phyloP scores from a whole-genome alignment of 2,888 invertebrate genomes.

The Tachina grossa region DNA sequence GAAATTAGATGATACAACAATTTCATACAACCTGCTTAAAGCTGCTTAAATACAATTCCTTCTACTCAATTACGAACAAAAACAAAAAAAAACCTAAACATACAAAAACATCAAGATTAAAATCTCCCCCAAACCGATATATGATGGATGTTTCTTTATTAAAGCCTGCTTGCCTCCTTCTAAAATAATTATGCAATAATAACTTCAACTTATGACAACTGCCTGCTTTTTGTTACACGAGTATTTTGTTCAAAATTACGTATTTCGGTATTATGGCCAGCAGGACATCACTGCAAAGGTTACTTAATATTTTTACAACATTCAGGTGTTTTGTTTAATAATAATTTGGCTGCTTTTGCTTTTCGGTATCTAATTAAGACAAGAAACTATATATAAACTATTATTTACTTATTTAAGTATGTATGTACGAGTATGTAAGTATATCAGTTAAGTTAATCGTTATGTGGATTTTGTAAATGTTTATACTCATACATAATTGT shows the following conservation, averaged over 20 bases:
- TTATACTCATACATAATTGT: constrained; percentile 25
- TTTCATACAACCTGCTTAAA: constrained; percentile 14
- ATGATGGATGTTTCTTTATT: constrained; percentile 77
- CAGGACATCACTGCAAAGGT: constrained; percentile 56
- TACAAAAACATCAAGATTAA: constrained; percentile 65
- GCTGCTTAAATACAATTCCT: background rate
- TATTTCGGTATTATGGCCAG: constrained; percentile 33
- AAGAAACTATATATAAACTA: background rate
- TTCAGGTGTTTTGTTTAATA: constrained; percentile 64
- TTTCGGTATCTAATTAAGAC: constrained; percentile 64
- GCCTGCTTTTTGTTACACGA: background rate
- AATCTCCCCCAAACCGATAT: constrained; percentile 73
- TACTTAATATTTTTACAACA: constrained; percentile 24
- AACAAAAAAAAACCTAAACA: background rate
- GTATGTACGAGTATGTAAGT: background rate
- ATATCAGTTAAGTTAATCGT: constrained; percentile 9
- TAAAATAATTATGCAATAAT: constrained; percentile 36
- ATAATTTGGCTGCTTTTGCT: constrained; percentile 19
- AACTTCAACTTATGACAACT: constrained; percentile 42
- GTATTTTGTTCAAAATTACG: constrained; percentile 7
- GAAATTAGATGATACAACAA: constrained; percentile 37
- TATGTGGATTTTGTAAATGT: constrained; percentile 14
- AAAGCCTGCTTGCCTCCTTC: constrained; percentile 37
- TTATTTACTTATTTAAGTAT: too few species aligned
- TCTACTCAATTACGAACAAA: background rate